Conservation (phyloP, 1,140 invertebrate genomes). For the Heterodera carotae region DNA sequence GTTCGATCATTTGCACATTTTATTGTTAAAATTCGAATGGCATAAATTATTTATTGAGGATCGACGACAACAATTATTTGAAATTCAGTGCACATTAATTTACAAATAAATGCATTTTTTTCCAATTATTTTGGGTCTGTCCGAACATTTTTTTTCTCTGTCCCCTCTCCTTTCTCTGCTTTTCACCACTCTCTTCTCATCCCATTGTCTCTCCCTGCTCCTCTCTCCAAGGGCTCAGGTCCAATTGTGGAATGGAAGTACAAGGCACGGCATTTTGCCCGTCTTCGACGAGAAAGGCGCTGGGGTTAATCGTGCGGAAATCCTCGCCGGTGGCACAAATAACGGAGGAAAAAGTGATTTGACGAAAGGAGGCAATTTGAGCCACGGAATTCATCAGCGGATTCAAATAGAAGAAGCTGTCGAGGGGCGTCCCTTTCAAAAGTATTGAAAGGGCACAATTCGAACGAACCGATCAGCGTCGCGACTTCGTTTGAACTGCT, state of each 20-base stretch:
- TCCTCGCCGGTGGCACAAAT: constrained; percentile 52
- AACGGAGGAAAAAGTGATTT: constrained; percentile 39
- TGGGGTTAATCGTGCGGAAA: constrained; percentile 38
- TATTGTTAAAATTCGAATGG: too few species aligned
- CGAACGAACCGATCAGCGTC: constrained; percentile 49
- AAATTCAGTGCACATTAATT: too few species aligned
- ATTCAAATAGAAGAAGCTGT: constrained; percentile 49
- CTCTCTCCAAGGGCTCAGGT: constrained; percentile 37
- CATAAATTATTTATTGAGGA: constrained; percentile 4
- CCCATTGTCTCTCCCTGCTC: constrained; percentile 1
- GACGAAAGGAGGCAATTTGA: constrained; percentile 30
- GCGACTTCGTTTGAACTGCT: constrained; percentile 48
- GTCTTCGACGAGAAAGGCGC: constrained; percentile 52
- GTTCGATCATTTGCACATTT: too few species aligned
- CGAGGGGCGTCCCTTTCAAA: neutral
- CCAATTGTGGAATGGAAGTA: constrained; percentile 34
- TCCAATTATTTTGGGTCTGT: neutral
- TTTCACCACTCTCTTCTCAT: neutral
- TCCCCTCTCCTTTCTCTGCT: neutral
- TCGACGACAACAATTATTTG: too few species aligned
- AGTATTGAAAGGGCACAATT: too few species aligned
- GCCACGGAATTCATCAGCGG: constrained; percentile 30
- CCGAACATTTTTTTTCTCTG: neutral
- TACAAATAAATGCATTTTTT: neutral
- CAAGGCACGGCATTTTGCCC: constrained; percentile 47